phyloP scores from a whole-genome alignment of 2,113 vertebrate species.

The Pontoporia blainvillei region DNA sequence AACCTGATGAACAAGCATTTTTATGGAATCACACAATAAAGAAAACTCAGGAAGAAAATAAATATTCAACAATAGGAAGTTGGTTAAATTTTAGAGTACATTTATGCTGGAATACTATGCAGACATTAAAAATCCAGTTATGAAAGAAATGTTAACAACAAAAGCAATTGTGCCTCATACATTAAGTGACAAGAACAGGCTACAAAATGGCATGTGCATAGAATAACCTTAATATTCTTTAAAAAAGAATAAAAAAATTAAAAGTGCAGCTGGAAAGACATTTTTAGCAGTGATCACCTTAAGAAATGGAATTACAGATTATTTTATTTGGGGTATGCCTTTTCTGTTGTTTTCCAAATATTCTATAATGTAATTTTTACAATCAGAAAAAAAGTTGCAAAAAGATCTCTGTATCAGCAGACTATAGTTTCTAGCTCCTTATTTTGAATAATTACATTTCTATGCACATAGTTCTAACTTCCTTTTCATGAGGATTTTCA shows the following conservation, averaged over 20 bases:
- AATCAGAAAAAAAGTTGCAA: background rate
- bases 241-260: background rate
- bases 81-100: background rate
- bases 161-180: background rate
- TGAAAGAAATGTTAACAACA: background rate
- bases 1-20: background rate
- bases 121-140: background rate
- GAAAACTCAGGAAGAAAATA: conserved; percentile 1
- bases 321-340: background rate
- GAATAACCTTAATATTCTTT: background rate
- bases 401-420: background rate
- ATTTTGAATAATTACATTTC: background rate
- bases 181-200: background rate
- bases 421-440: background rate
- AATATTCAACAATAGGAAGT: background rate
- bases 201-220: background rate
- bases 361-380: background rate
- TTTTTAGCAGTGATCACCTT: background rate
- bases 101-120: background rate
- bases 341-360: background rate
- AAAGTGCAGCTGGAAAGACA: background rate
- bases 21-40: background rate
- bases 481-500: background rate
- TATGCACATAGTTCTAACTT: background rate
- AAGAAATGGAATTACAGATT: background rate